Percentiles rank a stretch among this genome's conserved stretches.
Evolutionary conservation across 2,888 invertebrate species (phyloP).

Genomic region (Schizaphis graminum): DNA sequence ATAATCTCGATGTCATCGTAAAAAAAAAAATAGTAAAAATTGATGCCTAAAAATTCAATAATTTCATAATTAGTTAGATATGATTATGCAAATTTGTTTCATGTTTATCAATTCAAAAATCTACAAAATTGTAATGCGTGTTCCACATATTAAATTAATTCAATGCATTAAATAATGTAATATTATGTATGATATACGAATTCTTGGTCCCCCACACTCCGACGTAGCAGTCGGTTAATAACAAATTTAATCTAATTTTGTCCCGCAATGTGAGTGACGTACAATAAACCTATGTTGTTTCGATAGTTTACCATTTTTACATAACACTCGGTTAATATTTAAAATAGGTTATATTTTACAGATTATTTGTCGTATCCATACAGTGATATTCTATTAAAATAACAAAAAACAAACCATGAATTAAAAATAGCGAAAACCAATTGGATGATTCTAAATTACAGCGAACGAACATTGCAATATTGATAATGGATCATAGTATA

Average conservation of each 20-base stretch:
- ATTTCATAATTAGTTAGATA: neutral
- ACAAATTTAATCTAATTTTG: conserved; percentile 36
- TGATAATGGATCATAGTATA: too few relatives aligned
- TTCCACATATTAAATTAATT: conserved; percentile 1
- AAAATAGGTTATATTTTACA: neutral
- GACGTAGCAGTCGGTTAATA: neutral
- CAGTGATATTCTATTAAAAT: too few relatives aligned
- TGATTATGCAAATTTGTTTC: neutral
- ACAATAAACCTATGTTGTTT: neutral
- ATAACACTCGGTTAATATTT: neutral
- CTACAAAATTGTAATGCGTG: neutral
- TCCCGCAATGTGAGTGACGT: neutral
- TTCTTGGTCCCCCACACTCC: neutral
- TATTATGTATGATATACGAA: neutral
- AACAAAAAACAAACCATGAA: too few relatives aligned
- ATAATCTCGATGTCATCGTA: neutral
- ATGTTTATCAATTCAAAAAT: conserved; percentile 26
- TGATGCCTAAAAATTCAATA: conserved; percentile 2
- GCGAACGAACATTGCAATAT: too few relatives aligned
- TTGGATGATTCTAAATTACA: too few relatives aligned
- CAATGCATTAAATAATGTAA: neutral
- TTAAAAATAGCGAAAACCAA: too few relatives aligned
- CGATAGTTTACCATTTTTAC: neutral
- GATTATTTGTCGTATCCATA: neutral
- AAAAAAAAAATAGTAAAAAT: neutral